phyloP scores from a whole-genome alignment of 2,113 vertebrate genomes.

The Microcebus murinus region DNA sequence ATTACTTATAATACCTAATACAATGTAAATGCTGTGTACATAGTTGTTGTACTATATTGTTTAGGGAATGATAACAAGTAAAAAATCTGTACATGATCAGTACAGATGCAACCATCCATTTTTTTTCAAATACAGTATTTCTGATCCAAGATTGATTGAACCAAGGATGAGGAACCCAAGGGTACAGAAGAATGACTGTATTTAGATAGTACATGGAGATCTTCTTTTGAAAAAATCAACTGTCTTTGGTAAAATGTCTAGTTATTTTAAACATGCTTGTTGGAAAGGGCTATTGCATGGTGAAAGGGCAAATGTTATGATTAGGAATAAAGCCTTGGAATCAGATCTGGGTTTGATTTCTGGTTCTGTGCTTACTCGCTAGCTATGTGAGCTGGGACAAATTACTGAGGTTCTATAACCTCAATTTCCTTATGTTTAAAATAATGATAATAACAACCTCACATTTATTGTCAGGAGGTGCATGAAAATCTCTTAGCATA shows the following conservation, averaged over 20 bases:
- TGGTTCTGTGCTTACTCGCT: background rate
- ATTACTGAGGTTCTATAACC: background rate
- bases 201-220: background rate
- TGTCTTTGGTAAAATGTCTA: background rate
- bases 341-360: background rate
- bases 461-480: background rate
- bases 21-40: too few species aligned
- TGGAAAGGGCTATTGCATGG: background rate
- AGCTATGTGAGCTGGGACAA: background rate
- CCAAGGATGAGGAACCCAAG: too few species aligned
- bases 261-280: background rate
- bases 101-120: too few species aligned
- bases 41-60: too few species aligned
- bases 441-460: background rate
- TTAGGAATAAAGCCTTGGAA: background rate
- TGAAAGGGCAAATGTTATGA: background rate
- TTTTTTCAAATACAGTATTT: too few species aligned
- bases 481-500: conserved; percentile 5
- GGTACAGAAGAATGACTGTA: too few species aligned
- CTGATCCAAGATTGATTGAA: too few species aligned
- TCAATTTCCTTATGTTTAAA: conserved; percentile 4
- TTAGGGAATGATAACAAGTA: too few species aligned
- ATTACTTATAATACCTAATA: too few species aligned
- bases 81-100: too few species aligned
- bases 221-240: background rate